Evolutionary conservation across 2,797 vertebrate genomes (phyloP), one percentile per base, ranked within the genome.

Genomic region (Rousettus madagascariensis): DNA sequence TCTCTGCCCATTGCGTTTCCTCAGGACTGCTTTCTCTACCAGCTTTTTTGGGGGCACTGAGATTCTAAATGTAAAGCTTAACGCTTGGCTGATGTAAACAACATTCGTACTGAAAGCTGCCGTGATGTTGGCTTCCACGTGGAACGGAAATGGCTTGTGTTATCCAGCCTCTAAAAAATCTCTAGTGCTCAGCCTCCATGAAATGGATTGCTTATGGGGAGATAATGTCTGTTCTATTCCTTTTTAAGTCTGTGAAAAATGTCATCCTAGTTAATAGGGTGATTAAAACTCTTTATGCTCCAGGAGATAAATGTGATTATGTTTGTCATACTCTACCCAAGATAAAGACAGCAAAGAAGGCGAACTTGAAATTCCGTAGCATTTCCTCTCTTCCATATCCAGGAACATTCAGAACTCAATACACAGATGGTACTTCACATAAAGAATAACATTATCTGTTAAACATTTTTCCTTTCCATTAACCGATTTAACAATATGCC

Each of bases 401-500:
- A 93, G 93, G 89, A 90, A 98, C 68, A 90, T 95, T 97, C 95
- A 95, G 97, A 94, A 95, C 91, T 87, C 94, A 69, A 89, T 82
- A 96, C 28, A 8, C 98, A 98, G 98, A 98, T 98, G 98, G 97
- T 5, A 0, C 0, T 28, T 59, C 95, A 96, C 96, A 97, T 97
- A 98, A 98, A 97, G 94, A 96, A 97, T 96, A 92, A 33, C 96
- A 97, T 98, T 97, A 97, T 96, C 96, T 97, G 97, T 97, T 98
- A 90, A 97, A 98, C 94, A 97, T 90, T 97, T 97, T 98, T 98
- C 97, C 97, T 97, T 97, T 91, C 97, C 97, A 97, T 97, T 98
- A 98, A 97, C 98, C 97, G 96, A 97, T 96, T 97, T 98, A 98
- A 98, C 97, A 98, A 94, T 98, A 97, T 95, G 97, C 96, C 97